phyloP scores from a whole-genome alignment of 2,888 invertebrate genomes.

The Euphydryas editha region DNA sequence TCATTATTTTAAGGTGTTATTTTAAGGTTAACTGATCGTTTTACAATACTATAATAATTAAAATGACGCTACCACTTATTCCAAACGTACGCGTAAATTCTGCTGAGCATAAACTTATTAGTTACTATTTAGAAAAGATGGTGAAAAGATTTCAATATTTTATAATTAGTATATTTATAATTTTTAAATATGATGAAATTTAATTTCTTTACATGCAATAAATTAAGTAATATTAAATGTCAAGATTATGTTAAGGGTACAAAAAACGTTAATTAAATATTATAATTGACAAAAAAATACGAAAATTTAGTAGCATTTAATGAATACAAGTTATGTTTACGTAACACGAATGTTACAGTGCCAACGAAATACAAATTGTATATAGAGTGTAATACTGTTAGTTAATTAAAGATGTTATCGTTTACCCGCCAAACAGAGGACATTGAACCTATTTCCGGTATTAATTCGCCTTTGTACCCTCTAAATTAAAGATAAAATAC shows the following conservation, averaged over 20 bases:
- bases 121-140: no score
- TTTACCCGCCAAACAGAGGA: slow-evolving; percentile 48
- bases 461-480: slow-evolving; percentile 16
- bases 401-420: slow-evolving; percentile 47
- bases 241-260: background rate
- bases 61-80: no score
- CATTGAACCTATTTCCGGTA: slow-evolving; percentile 66
- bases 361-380: slow-evolving; percentile 6
- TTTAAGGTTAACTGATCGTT: no score
- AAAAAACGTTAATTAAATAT: slow-evolving; percentile 1
- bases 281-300: slow-evolving; percentile 1
- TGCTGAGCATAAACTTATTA: no score
- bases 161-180: no score
- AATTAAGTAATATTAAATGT: no score
- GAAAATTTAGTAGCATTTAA: background rate
- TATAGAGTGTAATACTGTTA: slow-evolving; percentile 22
- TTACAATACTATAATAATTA: no score
- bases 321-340: slow-evolving; percentile 3
- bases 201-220: no score
- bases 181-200: no score
- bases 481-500: slow-evolving; percentile 32
- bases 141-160: no score
- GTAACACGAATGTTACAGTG: background rate
- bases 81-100: no score
- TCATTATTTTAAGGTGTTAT: no score